Conservation (phyloP, 2,888 invertebrate genomes). For the Mythimna lalbum region DNA sequence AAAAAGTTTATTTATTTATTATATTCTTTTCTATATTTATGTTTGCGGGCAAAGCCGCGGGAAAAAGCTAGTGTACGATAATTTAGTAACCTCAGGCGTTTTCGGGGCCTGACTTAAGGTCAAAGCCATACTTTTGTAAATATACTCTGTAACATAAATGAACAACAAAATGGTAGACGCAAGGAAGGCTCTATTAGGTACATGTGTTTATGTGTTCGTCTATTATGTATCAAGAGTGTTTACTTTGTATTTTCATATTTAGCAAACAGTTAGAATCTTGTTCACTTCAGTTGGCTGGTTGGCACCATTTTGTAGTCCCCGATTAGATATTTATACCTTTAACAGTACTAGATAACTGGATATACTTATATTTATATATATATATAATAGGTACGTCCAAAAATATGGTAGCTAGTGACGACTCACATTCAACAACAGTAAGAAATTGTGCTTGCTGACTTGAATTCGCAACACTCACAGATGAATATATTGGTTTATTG, state of each 20-base stretch:
- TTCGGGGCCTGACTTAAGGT: conserved; percentile 16
- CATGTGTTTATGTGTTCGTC: neutral
- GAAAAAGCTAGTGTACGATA: conserved; percentile 9
- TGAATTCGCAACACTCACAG: neutral
- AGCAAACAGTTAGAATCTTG: neutral
- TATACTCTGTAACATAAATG: neutral
- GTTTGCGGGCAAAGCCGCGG: too few relatives aligned
- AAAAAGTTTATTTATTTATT: too few relatives aligned
- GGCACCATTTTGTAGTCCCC: neutral
- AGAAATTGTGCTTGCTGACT: neutral
- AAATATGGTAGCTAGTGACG: neutral
- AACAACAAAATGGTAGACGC: conserved; percentile 3
- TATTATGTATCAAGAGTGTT: neutral
- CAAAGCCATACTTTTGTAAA: conserved; percentile 30
- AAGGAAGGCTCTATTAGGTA: neutral
- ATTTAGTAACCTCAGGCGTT: conserved; percentile 19
- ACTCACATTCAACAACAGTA: too few relatives aligned
- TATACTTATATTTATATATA: too few relatives aligned
- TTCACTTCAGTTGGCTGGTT: neutral
- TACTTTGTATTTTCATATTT: neutral
- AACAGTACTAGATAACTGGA: neutral
- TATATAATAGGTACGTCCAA: neutral
- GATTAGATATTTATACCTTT: neutral
- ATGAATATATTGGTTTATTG: too few relatives aligned
- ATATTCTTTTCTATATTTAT: too few relatives aligned